These are phyloP conservation scores for Ciconia boyciana DNA, from an alignment of 2,113 vertebrate genomes.

Conservation along the genomic window DNA sequence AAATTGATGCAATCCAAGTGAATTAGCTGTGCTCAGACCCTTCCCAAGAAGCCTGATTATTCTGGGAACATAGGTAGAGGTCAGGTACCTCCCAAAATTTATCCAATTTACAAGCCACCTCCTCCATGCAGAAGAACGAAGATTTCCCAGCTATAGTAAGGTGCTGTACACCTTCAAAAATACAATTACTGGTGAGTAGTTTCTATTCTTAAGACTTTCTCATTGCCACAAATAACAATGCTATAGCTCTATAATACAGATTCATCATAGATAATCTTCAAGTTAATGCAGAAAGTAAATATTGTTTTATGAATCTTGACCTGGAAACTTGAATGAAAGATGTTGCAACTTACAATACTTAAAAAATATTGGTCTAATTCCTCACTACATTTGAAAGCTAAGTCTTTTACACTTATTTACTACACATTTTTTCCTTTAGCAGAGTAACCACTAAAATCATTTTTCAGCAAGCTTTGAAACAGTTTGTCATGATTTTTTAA, in stretches of 20 bases:
- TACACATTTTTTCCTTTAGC: neutral
- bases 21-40: neutral
- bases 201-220: neutral
- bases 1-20: neutral
- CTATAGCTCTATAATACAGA: neutral
- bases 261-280: neutral
- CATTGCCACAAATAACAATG: neutral
- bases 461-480: slow-evolving; percentile 11
- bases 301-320: neutral
- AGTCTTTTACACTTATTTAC: neutral
- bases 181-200: neutral
- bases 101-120: neutral
- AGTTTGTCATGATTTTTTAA: slow-evolving; percentile 28
- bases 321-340: neutral
- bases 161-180: neutral
- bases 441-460: slow-evolving; percentile 3
- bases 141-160: neutral
- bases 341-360: neutral
- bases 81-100: neutral
- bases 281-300: neutral
- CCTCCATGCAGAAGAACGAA: neutral
- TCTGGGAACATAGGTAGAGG: neutral
- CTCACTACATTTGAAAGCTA: neutral
- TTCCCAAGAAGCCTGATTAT: neutral
- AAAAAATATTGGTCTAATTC: neutral